These are phyloP conservation scores for Koerneria pararmatus DNA, from an alignment of 2,888 invertebrate species.

Conservation along the genomic window DNA sequence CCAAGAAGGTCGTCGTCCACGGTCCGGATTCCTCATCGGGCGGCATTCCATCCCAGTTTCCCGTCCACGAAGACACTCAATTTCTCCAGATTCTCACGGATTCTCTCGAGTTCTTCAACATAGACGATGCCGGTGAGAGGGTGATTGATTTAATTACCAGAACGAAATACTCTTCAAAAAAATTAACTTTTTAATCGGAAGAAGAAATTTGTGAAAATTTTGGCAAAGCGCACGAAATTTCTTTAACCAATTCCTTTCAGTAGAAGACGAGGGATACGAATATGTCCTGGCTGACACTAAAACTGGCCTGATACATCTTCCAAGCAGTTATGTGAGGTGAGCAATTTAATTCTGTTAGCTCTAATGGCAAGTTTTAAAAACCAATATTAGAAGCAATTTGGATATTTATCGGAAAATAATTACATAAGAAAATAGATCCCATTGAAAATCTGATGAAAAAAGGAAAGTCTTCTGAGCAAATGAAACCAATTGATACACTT, in stretches of 20 bases:
- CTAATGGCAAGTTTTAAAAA: not conserved
- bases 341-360: not conserved
- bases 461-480: too few species aligned
- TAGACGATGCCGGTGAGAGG: slow-evolving; percentile 66
- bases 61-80: slow-evolving; percentile 73
- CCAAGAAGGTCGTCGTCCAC: slow-evolving; percentile 73
- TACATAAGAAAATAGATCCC: too few species aligned
- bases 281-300: slow-evolving; percentile 96
- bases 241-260: too few species aligned
- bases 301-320: slow-evolving; percentile 94
- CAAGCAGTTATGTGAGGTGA: slow-evolving; percentile 77
- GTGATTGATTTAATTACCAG: too few species aligned
- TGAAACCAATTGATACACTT: too few species aligned
- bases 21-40: slow-evolving; percentile 73
- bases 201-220: too few species aligned
- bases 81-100: slow-evolving; percentile 75
- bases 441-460: too few species aligned
- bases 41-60: slow-evolving; percentile 95
- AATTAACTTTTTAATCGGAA: too few species aligned
- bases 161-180: too few species aligned
- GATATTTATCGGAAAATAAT: too few species aligned
- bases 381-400: not conserved
- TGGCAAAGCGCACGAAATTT: too few species aligned
- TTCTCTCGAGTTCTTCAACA: slow-evolving; percentile 91
- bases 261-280: slow-evolving; percentile 78